Evolutionary conservation across 2,888 invertebrate genomes (phyloP).

Genomic region (Choreutis nemorana): DNA sequence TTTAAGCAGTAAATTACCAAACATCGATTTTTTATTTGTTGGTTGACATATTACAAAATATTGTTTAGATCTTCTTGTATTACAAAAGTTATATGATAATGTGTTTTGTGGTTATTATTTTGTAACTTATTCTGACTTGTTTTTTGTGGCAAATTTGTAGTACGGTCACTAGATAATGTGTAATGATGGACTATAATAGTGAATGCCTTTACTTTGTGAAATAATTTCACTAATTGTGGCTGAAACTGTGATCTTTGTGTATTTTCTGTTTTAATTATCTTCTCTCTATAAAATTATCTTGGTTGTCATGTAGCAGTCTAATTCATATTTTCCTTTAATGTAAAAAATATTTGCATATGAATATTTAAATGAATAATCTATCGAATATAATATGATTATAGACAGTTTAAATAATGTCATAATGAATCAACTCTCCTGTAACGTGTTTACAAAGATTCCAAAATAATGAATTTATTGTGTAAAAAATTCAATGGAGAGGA

Average conservation of each 20-base stretch:
- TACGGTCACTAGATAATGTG: no score
- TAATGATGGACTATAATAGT: no score
- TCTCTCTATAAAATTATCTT: slow-evolving; percentile 9
- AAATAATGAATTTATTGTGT: no score
- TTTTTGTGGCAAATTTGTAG: no score
- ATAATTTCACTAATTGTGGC: slow-evolving; percentile 23
- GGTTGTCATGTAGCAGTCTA: slow-evolving; percentile 9
- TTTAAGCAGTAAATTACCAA: no score
- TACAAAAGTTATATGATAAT: no score
- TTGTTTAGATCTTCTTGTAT: no score
- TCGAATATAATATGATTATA: slow-evolving; percentile 8
- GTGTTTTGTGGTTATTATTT: no score
- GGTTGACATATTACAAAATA: no score
- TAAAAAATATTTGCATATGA: slow-evolving; percentile 5
- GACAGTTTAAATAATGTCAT: slow-evolving; percentile 7
- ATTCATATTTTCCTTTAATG: slow-evolving; percentile 9
- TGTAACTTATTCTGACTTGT: no score
- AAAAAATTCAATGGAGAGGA: no score
- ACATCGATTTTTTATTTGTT: no score
- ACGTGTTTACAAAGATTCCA: slow-evolving; percentile 13
- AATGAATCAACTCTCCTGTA: slow-evolving; percentile 11
- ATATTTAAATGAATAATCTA: slow-evolving; percentile 6
- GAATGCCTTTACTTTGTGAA: slow-evolving; percentile 16
- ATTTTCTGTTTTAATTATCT: slow-evolving; percentile 26
- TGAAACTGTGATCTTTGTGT: slow-evolving; percentile 41